Conservation (phyloP, 2,797 vertebrate genomes). For the Cyprinodon diabolis region DNA sequence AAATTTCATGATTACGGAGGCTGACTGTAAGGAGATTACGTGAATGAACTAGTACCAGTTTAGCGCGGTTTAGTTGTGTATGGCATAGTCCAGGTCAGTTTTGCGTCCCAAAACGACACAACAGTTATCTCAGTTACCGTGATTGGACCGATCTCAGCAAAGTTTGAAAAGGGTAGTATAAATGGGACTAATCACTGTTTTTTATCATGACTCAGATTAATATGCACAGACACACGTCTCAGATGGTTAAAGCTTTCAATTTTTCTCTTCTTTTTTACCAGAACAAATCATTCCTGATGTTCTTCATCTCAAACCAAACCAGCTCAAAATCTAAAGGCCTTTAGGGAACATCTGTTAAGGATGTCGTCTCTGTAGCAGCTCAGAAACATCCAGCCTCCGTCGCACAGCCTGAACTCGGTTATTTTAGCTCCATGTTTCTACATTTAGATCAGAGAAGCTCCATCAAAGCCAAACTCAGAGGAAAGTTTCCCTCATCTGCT, state of each 20-base stretch:
- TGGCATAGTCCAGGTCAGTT: too few species aligned
- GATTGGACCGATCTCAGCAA: too few species aligned
- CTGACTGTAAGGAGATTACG: too few species aligned
- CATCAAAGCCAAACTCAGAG: not conserved
- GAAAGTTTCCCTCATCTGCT: not conserved
- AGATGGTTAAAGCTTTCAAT: not conserved
- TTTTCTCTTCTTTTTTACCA: too few species aligned
- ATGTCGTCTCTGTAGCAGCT: not conserved
- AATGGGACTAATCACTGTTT: too few species aligned
- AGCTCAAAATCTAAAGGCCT: not conserved
- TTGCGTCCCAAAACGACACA: too few species aligned
- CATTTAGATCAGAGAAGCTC: conserved; percentile 17
- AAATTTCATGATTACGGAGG: too few species aligned
- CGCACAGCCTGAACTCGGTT: not conserved
- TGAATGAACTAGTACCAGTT: too few species aligned
- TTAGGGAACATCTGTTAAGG: not conserved
- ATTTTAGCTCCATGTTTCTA: conserved; percentile 13
- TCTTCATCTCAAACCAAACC: not conserved
- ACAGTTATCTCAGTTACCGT: too few species aligned
- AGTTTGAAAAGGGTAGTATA: too few species aligned
- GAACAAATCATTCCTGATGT: not conserved
- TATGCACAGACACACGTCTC: not conserved
- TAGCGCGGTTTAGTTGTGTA: too few species aligned
- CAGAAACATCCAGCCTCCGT: not conserved
- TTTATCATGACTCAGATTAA: too few species aligned